Evolutionary conservation across 2,888 invertebrate species (phyloP).

Genomic region (Teleogryllus oceanicus): DNA sequence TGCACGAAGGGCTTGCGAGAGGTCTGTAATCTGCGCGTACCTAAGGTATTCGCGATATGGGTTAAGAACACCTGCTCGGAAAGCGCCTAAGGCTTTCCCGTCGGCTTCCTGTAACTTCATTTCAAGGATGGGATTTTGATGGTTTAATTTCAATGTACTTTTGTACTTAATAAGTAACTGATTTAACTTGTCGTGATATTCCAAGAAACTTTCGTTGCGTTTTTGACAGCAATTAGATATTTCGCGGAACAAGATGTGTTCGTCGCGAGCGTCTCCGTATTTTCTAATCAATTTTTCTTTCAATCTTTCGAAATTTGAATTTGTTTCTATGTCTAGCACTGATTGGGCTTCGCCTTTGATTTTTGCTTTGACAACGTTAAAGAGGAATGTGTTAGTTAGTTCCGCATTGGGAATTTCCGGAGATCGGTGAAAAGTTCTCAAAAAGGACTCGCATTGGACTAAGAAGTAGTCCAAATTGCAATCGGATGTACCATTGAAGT

Average conservation of each 20-base stretch:
- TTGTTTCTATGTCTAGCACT: not conserved
- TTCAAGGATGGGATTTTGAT: not conserved
- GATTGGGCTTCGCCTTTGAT: not conserved
- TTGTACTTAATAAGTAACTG: too few species aligned
- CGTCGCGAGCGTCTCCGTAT: not conserved
- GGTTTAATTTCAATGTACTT: too few species aligned
- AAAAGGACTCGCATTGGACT: not conserved
- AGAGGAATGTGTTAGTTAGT: not conserved
- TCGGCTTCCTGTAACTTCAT: not conserved
- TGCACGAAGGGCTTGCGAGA: too few species aligned
- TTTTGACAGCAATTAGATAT: too few species aligned
- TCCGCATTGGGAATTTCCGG: not conserved
- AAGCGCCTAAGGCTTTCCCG: not conserved
- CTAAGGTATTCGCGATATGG: not conserved
- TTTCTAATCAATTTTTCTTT: not conserved
- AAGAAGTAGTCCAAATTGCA: not conserved
- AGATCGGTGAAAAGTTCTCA: not conserved
- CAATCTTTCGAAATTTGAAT: not conserved
- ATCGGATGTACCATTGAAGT: not conserved
- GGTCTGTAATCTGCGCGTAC: too few species aligned
- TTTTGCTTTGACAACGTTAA: not conserved
- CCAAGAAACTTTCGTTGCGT: too few species aligned
- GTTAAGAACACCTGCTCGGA: not conserved
- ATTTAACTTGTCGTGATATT: too few species aligned
- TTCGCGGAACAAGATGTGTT: not conserved